Evolutionary conservation across 2,113 vertebrate species (phyloP).

Genomic region (Carassius gibelio): DNA sequence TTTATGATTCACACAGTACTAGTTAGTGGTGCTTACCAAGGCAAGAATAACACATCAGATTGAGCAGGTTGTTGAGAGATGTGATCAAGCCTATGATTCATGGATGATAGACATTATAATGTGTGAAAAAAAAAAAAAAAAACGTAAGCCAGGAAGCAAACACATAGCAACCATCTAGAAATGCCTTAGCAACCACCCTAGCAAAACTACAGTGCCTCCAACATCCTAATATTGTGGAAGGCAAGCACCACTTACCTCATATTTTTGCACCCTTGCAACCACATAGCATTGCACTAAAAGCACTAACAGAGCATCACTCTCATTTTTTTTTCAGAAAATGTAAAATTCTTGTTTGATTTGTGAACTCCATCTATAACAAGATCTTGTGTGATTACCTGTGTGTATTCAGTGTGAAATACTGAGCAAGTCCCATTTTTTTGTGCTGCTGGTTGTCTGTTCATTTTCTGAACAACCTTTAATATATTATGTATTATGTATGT

Average conservation of each 20-base stretch:
- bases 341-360: background rate
- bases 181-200: background rate
- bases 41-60: background rate
- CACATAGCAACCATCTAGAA: slow-evolving; percentile 10
- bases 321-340: slow-evolving; percentile 20
- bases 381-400: background rate
- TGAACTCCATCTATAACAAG: background rate
- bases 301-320: background rate
- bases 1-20: background rate
- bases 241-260: slow-evolving; percentile 9
- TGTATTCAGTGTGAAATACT: slow-evolving; percentile 9
- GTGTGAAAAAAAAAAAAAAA: background rate
- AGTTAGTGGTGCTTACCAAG: slow-evolving; percentile 11
- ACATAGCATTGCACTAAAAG: background rate
- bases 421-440: slow-evolving; percentile 13
- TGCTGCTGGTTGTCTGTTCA: slow-evolving; percentile 25
- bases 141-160: background rate
- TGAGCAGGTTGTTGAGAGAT: background rate
- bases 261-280: slow-evolving; percentile 10
- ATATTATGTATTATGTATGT: slow-evolving; percentile 11
- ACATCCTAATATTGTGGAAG: background rate
- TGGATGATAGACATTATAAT: background rate
- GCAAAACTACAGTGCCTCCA: background rate
- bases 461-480: background rate
- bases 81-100: background rate